Base-by-base conservation (phyloP, 2,797 vertebrate genomes). In the Enteromius unitaeniatus region DNA sequence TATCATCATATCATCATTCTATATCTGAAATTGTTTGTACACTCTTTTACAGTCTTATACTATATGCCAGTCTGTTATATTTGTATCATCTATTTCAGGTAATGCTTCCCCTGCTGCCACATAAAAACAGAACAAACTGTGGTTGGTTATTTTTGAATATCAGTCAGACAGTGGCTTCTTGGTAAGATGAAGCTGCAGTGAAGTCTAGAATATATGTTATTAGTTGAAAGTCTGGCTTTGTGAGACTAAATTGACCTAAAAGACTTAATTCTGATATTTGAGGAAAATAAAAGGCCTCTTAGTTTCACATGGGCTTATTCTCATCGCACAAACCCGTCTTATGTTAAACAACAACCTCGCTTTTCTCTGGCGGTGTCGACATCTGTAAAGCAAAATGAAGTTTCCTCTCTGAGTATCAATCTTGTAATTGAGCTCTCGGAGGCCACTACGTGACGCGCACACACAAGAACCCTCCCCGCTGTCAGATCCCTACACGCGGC, bases 331-430 rank as follows among this genome's bases (percentile, higher is more conserved):
- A 85, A 89, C 62, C 89, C 85, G 21, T 90, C 93, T 94, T 91
- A 91, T 84, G 90, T 93, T 93, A 94, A 94, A 93, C 90, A 93
- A 92, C 91, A 91, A 92, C 91, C 84, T 86, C 86, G 78, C 76
- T 86, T 86, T 89, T 91, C 87, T 86, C 91, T 90, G 89, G 86
- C 89, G 82, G 91, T 92, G 93, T 93, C 93, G 93, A 95, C 94
- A 95, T 95, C 93, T 95, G 94, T 95, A 94, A 91, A 87, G 94
- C 94, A 94, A 94, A 94, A 95, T 95, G 94, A 94, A 94, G 93
- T 93, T 95, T 95, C 93, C 94, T 94, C 93, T 93, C 91, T 68
- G 91, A 93, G 94, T 93, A 93, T 93, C 92, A 94, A 93, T 95
- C 93, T 92, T 93, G 93, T 95, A 95, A 95, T 94, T 95, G 94